These are phyloP conservation scores for Macrotis lagotis DNA, from an alignment of 2,113 vertebrate species.

Conservation along the genomic window DNA sequence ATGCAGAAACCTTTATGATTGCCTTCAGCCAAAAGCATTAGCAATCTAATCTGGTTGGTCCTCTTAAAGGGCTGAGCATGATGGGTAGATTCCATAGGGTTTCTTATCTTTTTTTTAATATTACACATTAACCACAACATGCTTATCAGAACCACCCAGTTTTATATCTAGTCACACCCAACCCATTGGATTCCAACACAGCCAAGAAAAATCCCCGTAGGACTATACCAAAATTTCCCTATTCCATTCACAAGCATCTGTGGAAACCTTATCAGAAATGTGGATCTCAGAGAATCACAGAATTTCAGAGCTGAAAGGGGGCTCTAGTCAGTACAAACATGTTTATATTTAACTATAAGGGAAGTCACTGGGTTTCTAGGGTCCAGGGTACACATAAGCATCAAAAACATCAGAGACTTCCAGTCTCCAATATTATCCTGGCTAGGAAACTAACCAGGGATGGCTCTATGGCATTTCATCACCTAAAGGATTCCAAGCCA, in stretches of 20 bases:
- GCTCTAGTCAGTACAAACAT: background rate
- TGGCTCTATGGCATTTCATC: background rate
- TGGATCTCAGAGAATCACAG: background rate
- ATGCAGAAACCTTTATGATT: background rate
- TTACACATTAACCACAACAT: background rate
- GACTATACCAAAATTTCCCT: background rate
- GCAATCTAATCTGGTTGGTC: background rate
- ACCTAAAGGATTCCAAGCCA: background rate
- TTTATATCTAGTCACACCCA: background rate
- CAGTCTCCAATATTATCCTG: background rate
- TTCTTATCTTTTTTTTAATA: background rate
- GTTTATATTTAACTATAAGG: background rate
- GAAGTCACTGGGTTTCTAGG: background rate
- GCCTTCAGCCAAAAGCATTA: background rate
- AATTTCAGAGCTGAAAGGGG: background rate
- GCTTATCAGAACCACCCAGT: background rate
- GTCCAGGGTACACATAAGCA: no score
- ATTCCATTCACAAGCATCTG: background rate
- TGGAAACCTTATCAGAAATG: background rate
- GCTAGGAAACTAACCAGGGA: background rate
- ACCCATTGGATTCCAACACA: background rate
- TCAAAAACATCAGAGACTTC: no score
- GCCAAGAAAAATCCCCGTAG: background rate
- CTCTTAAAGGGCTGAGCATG: background rate
- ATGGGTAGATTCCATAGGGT: background rate